A percentile compares a stretch with the other conserved stretches of the same genome.
Conservation (phyloP, 1,140 invertebrate genomes). For the Arion vulgaris region DNA sequence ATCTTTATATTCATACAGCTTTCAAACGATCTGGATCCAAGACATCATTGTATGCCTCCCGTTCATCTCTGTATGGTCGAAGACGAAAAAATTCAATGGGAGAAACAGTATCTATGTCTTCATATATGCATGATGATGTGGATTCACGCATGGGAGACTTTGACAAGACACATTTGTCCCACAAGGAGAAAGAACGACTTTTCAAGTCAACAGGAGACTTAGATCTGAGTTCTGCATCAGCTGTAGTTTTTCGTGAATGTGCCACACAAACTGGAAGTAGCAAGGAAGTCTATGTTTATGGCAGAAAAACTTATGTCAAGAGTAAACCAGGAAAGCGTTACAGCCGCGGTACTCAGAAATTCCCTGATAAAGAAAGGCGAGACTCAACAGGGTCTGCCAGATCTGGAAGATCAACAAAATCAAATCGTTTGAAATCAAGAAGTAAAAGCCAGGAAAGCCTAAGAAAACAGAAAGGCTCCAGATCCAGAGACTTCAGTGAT, state of each 20-base stretch:
- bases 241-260: conserved; percentile 60
- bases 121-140: conserved; percentile 60
- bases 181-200: conserved; percentile 48
- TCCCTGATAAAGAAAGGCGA: background rate
- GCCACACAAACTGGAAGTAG: conserved; percentile 58
- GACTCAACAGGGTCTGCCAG: conserved; percentile 19
- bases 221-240: conserved; percentile 45
- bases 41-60: conserved; percentile 63
- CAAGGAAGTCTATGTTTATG: conserved; percentile 24
- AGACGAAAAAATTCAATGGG: conserved; percentile 54
- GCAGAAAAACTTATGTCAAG: conserved; percentile 14
- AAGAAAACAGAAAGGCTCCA: background rate
- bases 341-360: conserved; percentile 23
- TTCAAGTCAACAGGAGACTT: conserved; percentile 62
- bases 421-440: background rate
- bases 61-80: conserved; percentile 64
- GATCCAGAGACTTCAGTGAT: conserved; percentile 22
- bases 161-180: conserved; percentile 48
- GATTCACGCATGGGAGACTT: conserved; percentile 52
- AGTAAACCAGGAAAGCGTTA: background rate
- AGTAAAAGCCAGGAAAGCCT: conserved; percentile 38
- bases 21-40: conserved; percentile 58
- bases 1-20: conserved; percentile 45
- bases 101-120: conserved; percentile 53
- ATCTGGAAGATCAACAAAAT: conserved; percentile 16